These are phyloP conservation scores for Ceratosolen solmsi DNA, from an alignment of 1,140 invertebrate genomes.

Conservation along the genomic window DNA sequence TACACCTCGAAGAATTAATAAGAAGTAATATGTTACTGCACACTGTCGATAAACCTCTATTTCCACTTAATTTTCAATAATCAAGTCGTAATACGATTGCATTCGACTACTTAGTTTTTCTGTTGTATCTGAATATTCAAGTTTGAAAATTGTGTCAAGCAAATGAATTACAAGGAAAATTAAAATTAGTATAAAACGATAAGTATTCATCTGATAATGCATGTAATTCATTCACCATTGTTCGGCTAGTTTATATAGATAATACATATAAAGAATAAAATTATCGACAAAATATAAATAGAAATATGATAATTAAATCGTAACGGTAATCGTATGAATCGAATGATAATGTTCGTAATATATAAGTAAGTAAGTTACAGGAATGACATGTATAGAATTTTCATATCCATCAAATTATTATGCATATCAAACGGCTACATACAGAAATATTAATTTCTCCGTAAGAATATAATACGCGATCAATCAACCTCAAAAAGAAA, in stretches of 20 bases:
- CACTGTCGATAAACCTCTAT: too few species aligned
- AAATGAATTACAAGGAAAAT: too few species aligned
- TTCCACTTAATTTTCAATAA: too few species aligned
- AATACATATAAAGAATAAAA: not conserved
- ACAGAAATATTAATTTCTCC: slow-evolving; percentile 1
- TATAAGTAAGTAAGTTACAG: not conserved
- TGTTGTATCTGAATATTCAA: too few species aligned
- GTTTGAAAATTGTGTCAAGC: too few species aligned
- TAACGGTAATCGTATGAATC: not conserved
- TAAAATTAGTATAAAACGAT: too few species aligned
- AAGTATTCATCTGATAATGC: too few species aligned
- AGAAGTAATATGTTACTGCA: too few species aligned
- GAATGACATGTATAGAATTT: not conserved
- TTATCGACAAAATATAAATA: not conserved
- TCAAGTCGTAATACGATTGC: too few species aligned
- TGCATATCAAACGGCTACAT: not conserved
- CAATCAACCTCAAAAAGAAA: slow-evolving; percentile 29
- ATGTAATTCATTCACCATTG: too few species aligned
- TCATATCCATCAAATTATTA: not conserved
- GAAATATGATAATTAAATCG: not conserved
- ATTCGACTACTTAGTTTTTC: too few species aligned
- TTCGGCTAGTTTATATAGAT: too few species aligned
- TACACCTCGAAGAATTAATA: not conserved
- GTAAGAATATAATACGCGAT: slow-evolving; percentile 25
- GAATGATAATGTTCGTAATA: not conserved